Base-by-base conservation (phyloP, 2,113 vertebrate species). In the Mus pahari region DNA sequence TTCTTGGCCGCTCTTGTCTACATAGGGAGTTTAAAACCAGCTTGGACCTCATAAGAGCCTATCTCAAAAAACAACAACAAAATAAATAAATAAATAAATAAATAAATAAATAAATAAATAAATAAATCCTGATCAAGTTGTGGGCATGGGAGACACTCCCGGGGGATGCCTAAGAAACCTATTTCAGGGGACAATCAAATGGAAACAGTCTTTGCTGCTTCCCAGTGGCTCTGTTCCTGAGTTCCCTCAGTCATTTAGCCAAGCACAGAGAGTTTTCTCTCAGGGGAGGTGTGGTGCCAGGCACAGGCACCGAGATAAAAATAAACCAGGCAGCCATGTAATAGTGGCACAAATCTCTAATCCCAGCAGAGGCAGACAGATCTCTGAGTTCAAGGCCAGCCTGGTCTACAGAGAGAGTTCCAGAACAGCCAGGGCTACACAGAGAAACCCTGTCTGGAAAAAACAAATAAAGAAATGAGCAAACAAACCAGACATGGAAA, bases 251-350 rank as follows among this genome's bases (percentile, higher is more conserved):
- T 86, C 82, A 73, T 14, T 83, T 93, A 86, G 26, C 55, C 55
- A 42, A 62, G 5, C 22, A 26, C 33, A 73, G 58, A 58, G 83
- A 31, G 64, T 83, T 68, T 33, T 91, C 96, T 74, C 36, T 60
- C 71, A 81, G 24, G 64, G 39, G 26, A 94, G 50, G n/a, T 71
- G 73, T 55, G 58, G 86, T 91, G 74, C 92, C 93, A 92, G 89
- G 94, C 91, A 95, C 89, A 96, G 96, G 92, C 92, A 86, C 88
- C 2, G 0, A 95, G 95, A 96, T 75, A 94, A 97, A 97, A 97
- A 97, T 81, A 96, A 92, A 93, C 88, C 84, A 93, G 88, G 95
- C 68, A 79, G 48, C 20, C 79, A 39, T 0, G 31, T 6, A 20
- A 14, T 48, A 45, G 26, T 50, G 45, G 45, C 28, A 33, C 48